Percentiles rank a stretch among this genome's conserved stretches.
phyloP scores from a whole-genome alignment of 2,888 invertebrate species.

The Epinotia bilunana region DNA sequence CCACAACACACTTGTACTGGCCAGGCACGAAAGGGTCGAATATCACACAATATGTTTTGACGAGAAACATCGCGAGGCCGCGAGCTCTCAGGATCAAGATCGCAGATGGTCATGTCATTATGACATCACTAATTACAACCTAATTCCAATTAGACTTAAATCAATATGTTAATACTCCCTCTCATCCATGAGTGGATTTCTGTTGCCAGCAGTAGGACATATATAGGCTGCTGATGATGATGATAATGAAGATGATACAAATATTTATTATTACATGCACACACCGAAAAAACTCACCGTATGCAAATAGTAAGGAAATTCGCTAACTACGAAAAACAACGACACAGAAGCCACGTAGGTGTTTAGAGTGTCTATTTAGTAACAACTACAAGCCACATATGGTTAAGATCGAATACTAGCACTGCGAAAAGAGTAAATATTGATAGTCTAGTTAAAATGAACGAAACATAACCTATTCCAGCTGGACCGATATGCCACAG shows the following conservation, averaged over 20 bases:
- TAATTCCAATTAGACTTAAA: slow-evolving; percentile 34
- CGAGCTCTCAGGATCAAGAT: too few species aligned
- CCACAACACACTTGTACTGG: too few species aligned
- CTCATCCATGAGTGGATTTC: too few species aligned
- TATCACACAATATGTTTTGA: too few species aligned
- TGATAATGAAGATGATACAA: not conserved
- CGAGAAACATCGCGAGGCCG: too few species aligned
- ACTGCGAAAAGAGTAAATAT: slow-evolving; percentile 9
- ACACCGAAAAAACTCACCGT: slow-evolving; percentile 27
- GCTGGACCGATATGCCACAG: slow-evolving; percentile 58
- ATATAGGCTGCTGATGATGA: too few species aligned
- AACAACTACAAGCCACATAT: not conserved
- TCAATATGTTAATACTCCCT: slow-evolving; percentile 23
- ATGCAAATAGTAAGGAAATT: not conserved
- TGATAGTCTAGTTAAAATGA: slow-evolving; percentile 16
- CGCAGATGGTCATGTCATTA: not conserved
- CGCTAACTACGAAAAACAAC: slow-evolving; percentile 15
- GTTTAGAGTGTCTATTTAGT: not conserved
- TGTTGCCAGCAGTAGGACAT: too few species aligned
- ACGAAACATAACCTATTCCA: slow-evolving; percentile 70
- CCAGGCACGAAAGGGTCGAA: too few species aligned
- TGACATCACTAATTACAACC: not conserved
- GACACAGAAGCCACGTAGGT: slow-evolving; percentile 25
- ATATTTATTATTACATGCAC: slow-evolving; percentile 9
- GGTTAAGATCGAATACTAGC: slow-evolving; percentile 15